A percentile compares a stretch with the other conserved stretches of the same genome.
Evolutionary conservation across 2,113 vertebrate species (phyloP).

Genomic region (Callospermophilus lateralis): DNA sequence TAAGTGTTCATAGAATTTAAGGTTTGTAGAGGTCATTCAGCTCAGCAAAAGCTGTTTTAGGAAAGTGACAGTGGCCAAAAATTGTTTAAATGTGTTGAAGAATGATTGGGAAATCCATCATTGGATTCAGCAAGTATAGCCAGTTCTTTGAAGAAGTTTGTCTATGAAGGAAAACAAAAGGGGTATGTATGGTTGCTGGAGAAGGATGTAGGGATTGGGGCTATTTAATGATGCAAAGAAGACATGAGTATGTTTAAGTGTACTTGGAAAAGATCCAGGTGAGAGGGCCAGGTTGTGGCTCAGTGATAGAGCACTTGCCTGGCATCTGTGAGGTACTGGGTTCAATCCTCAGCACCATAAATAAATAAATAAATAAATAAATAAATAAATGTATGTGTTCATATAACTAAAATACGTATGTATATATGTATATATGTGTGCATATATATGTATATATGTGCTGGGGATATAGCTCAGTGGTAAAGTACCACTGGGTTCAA

Average conservation of each 20-base stretch:
- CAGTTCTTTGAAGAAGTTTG: not conserved
- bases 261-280: not conserved
- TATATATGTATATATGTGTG: no score
- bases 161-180: conserved; percentile 21
- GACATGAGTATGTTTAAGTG: not conserved
- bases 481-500: no score
- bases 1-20: not conserved
- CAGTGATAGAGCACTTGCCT: not conserved
- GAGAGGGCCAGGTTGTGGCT: not conserved
- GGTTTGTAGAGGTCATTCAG: not conserved
- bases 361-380: no score
- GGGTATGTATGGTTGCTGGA: not conserved
- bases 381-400: no score
- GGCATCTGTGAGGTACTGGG: no score
- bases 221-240: conserved; percentile 33
- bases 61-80: not conserved
- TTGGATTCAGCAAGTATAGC: not conserved
- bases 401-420: no score
- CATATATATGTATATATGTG: no score
- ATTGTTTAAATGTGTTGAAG: not conserved
- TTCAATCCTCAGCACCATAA: no score
- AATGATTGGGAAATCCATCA: not conserved
- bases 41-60: conserved; percentile 22
- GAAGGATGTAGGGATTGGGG: not conserved
- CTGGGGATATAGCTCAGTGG: no score